Base-by-base conservation (phyloP, 2,113 vertebrate species). In the Orientallactaga bullata region DNA sequence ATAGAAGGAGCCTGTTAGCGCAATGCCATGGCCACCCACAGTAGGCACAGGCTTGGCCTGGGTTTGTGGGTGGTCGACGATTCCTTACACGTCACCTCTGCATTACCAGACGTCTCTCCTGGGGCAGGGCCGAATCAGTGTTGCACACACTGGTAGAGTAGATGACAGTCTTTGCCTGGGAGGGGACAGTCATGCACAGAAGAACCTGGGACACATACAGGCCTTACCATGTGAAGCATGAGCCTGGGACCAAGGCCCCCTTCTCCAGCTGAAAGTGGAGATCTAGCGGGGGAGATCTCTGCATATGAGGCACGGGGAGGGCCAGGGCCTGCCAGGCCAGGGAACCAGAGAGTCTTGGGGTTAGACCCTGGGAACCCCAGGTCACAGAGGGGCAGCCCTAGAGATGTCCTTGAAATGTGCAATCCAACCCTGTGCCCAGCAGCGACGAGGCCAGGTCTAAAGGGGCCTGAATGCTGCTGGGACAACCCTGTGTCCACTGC, bases 201-300 rank as follows among this genome's bases (percentile, higher is more conserved):
- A 20, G 69, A 21, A 32, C 20, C 37, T 30, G 68, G 65, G 78
- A 65, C 28, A 39, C 0, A 15, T 42, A 4, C 28, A 37, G 78
- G 63, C 37, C 42, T 8, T 11, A 1, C 2, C 1, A 8, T 1
- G 17, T 28, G n/a, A 2, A 28, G 2, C 5, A 0, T 1, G 10
- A 21, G 68, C 58, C 55, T 5, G 18, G 58, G 26, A 11, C 0
- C 10, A 63, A 0, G 0, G 26, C 51, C 7, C 51, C 51, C 20
- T 51, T 16, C 1, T 1, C 32, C 51, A 2, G 24, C 35, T 3
- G 4, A 77, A 47, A 9, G 7, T 28, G 4, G 3, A 17, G 1
- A 0, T 24, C 47, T 47, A 39, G 37, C 17, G 0, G 1, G n/a
- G n/a, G n/a, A n/a, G 15, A 51, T 21, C 61, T 63, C 61, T 23